These are phyloP conservation scores for Caranx ignobilis DNA, from an alignment of 2,113 vertebrate species.

Conservation along the genomic window DNA sequence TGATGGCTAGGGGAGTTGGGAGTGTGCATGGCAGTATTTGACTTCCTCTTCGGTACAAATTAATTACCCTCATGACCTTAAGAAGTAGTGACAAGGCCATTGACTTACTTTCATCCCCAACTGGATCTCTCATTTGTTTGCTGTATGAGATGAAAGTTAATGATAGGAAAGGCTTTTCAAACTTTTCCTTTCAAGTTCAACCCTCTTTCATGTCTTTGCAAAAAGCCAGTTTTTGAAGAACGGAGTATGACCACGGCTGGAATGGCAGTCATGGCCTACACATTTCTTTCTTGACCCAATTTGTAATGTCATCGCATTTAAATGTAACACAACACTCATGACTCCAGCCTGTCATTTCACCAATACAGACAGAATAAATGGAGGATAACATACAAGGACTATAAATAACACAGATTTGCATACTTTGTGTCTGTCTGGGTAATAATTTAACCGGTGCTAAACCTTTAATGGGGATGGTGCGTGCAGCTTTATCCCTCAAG, in stretches of 20 bases:
- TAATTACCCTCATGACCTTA: constrained; percentile 68
- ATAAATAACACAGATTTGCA: not conserved
- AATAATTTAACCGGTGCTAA: not conserved
- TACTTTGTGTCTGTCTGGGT: not conserved
- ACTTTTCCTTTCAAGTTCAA: constrained; percentile 63
- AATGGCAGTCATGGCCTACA: constrained; percentile 36
- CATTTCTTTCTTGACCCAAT: constrained; percentile 57
- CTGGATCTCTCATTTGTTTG: constrained; percentile 69
- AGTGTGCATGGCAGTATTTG: constrained; percentile 46
- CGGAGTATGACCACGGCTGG: constrained; percentile 50
- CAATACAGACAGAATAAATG: not conserved
- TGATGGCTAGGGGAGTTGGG: constrained; percentile 43
- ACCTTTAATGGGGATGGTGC: not conserved
- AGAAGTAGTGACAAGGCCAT: constrained; percentile 64
- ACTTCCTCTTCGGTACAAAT: constrained; percentile 68
- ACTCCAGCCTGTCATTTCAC: constrained; percentile 6
- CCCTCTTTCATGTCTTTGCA: constrained; percentile 63
- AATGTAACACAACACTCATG: not conserved
- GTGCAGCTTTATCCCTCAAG: not conserved
- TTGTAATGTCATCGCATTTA: constrained; percentile 38
- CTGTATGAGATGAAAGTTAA: constrained; percentile 64
- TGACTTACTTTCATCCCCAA: constrained; percentile 70
- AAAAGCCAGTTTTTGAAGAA: constrained; percentile 51
- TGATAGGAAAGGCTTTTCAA: constrained; percentile 62
- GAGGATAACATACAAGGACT: not conserved